A percentile compares a stretch with the other conserved stretches of the same genome.
Evolutionary conservation across 2,797 vertebrate genomes (phyloP).

Genomic region (Gadopsis bispinosus): DNA sequence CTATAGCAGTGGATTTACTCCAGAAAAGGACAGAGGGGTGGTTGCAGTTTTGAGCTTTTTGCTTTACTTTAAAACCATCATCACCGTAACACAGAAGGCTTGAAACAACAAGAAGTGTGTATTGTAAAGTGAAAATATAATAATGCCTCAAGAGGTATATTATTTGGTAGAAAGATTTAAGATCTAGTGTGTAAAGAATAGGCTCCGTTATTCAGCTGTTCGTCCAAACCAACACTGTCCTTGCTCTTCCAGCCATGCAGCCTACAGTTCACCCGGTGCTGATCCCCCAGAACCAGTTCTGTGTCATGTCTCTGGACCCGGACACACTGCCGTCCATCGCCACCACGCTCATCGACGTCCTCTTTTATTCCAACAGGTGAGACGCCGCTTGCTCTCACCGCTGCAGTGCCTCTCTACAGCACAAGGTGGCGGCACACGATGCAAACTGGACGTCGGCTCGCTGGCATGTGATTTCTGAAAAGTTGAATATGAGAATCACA

Average conservation of each 20-base stretch:
- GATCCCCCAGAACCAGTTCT: constrained; percentile 95
- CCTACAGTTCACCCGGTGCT: constrained; percentile 93
- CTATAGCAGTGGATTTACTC: background rate
- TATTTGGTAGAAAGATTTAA: background rate
- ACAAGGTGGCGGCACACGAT: constrained; percentile 58
- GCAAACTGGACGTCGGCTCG: background rate
- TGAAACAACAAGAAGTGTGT: background rate
- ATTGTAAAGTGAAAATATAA: background rate
- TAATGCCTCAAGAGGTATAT: background rate
- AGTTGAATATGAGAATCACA: background rate
- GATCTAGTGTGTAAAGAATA: background rate
- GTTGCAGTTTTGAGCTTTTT: background rate
- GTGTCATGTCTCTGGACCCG: constrained; percentile 94
- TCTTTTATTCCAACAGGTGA: constrained; percentile 95
- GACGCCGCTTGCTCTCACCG: fast-evolving
- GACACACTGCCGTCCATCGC: constrained; percentile 94
- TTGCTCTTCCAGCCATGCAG: constrained; percentile 80
- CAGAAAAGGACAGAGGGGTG: background rate
- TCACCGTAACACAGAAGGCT: too few species aligned
- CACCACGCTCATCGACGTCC: constrained; percentile 94
- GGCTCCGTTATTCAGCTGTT: background rate
- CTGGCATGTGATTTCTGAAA: background rate
- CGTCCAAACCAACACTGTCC: background rate
- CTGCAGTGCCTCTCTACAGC: constrained; percentile 27
- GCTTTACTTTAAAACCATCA: background rate